Base-by-base conservation (phyloP, 2,797 vertebrate genomes). In the Sparidentex hasta region DNA sequence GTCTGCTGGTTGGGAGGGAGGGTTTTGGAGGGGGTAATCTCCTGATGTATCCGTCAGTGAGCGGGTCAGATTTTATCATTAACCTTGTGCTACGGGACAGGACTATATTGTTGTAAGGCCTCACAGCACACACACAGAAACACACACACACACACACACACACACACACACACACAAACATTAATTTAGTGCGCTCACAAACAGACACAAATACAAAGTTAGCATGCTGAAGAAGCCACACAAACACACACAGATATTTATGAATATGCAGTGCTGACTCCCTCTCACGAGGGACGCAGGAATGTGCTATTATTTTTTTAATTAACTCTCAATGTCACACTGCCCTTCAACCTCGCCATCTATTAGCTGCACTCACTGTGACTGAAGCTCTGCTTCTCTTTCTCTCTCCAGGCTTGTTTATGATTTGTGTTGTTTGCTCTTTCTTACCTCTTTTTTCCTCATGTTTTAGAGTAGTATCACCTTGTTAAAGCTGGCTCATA, bases 321-420 rank as follows among this genome's bases (percentile, higher is more conserved):
- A 96, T 96, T 96, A 96, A 95, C 88, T 94, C 88, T 93, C 93
- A 95, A 95, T 88, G 95, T 95, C 95, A 93, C 81, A 23, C 74
- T 93, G 94, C 72, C 94, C 95, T 96, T 95, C 92, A 94, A 83
- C 89, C 88, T 87, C 74, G 85, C 76, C 86, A 82, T 93, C 89
- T 87, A 80, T 87, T 87, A 88, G 82, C 86, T 86, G 88, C 81
- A 82, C 83, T 78, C 69, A 57, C 77, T 90, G 59, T 51, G 59
- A 75, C 65, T 79, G 33, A 72, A 27, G 65, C 74, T 64, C 56
- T 61, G 43, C 29, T 52, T 41, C 76, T 76, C 33, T 51, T 55
- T 25, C 17, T 70, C 64, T 58, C 71, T 44, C 43, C 2, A 9
- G 18, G 54, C 52, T 41, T 72, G 38, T 63, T 58, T 81, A 41